Evolutionary conservation across 2,113 vertebrate genomes (phyloP), one percentile per base, ranked within the genome.

Genomic region (Hippocampus comes): DNA sequence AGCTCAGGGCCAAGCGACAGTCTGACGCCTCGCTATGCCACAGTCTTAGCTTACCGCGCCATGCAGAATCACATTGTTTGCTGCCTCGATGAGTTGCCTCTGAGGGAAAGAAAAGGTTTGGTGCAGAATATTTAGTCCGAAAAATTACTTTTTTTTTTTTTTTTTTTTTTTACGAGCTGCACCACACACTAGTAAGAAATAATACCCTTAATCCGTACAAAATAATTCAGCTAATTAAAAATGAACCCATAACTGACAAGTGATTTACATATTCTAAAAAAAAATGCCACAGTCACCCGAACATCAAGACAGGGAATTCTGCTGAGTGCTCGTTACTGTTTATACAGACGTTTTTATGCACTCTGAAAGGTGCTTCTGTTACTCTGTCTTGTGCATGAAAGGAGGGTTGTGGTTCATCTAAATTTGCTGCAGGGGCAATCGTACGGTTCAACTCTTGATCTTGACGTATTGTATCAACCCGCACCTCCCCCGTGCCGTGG

Each of bases 1-100:
- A 90, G 87, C 82, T 88, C 82, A 86, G 68, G 70, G 79, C 80
- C 78, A 88, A 87, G 78, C 41, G 81, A 88, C 85, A 80, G 80
- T 55, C 79, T 53, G 75, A 82, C 85, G 85, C 77, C 79, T 79
- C 84, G 80, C 72, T 66, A 74, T 59, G 77, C 78, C 78, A 79
- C 80, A 74, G 74, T 67, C 57, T 56, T 34, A 14, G 76, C 74
- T 76, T 86, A 5, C 23, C 23, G 11, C 11, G 56, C 12, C n/a
- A 25, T 59, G 56, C 25, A 27, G 23, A 27, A 59, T 59, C 23
- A 25, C 10, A 23, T 18, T 15, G n/a, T 57, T 23, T 57, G 10
- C 23, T 57, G 55, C 56, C n/a, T 57, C 12, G 1, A 15, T 5
- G 4, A 4, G 4, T 59, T 27, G 56, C 23, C 56, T 15, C 11